These are phyloP conservation scores for Plecturocebus donacophilus DNA, from an alignment of 2,113 vertebrate genomes.

Conservation along the genomic window DNA sequence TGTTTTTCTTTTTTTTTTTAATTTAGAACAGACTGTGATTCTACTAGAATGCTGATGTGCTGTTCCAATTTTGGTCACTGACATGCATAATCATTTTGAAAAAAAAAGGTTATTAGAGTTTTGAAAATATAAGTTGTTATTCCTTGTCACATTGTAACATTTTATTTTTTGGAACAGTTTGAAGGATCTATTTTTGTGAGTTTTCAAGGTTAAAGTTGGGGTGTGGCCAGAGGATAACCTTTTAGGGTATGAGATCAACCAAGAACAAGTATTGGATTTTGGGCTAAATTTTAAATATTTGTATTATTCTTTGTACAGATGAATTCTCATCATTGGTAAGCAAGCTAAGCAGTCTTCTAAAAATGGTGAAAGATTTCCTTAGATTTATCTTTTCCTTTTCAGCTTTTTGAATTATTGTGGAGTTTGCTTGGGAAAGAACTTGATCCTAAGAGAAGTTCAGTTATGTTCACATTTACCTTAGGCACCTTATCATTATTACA, in stretches of 20 bases:
- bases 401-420: background rate
- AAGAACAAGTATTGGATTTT: background rate
- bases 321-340: background rate
- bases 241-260: background rate
- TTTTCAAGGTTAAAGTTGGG: conserved; percentile 38
- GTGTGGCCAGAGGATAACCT: background rate
- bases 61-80: conserved; percentile 40
- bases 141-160: conserved; percentile 18
- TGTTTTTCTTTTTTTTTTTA: conserved; percentile 29
- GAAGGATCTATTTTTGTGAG: background rate
- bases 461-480: conserved; percentile 1
- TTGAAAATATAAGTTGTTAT: background rate
- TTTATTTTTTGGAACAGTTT: conserved; percentile 28
- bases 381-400: background rate
- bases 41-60: conserved; percentile 6
- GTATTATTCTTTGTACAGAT: background rate
- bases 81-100: conserved; percentile 33
- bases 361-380: background rate
- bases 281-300: background rate
- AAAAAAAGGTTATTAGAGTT: conserved; percentile 29
- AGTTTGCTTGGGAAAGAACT: background rate
- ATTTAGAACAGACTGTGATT: conserved; percentile 25
- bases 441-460: background rate
- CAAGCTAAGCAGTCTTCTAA: background rate
- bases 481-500: background rate